Evolutionary conservation across 1,140 invertebrate species (phyloP), one percentile per base, ranked within the genome.

Genomic region (Drosophila kikkawai): DNA sequence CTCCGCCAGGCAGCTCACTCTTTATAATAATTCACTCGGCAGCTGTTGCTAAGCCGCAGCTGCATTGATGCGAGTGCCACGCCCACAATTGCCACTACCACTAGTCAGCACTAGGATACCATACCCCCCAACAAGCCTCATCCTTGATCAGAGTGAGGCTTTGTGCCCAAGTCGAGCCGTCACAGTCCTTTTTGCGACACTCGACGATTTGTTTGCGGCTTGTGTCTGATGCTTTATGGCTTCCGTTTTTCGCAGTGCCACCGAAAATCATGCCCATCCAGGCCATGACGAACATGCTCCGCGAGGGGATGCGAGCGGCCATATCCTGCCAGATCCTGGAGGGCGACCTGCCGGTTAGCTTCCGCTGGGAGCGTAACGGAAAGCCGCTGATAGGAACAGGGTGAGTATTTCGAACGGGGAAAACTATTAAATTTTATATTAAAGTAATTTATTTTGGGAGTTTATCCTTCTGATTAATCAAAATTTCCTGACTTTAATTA

Each of bases 311-410:
- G 95, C 94, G 98, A 66, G 97, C 97, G 11, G 97, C 97, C 32
- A 97, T 99, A 75, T 97, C 97, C 64, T 99, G 98, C 93, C 97
- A 98, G 87, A 97, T 99, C 78, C 96, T 98, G 90, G 97, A 98
- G 93, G 98, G 98, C 13, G 98, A 99, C 94, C 95, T 97, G 71
- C 98, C 98, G 19, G 96, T 99, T 73, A 96, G 95, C 63, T 97
- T 99, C 93, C 94, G 95, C 32, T 97, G 96, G 96, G 96, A 96
- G 88, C 95, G 96, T 91, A 96, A 98, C 92, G 96, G 96, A 36
- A 95, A 96, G 82, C 93, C 95, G 4, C 95, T 96, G 44, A 90
- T 93, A 47, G 88, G 90, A 45, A 87, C 92, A 1, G 88, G 93
- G 92, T 93, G 61, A 83, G 86, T 58, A 0, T 11, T 34, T 26